A percentile compares a stretch with the other conserved stretches of the same genome.
These are phyloP conservation scores for Lepeophtheirus salmonis DNA, from an alignment of 1,140 invertebrate genomes.

Conservation along the genomic window DNA sequence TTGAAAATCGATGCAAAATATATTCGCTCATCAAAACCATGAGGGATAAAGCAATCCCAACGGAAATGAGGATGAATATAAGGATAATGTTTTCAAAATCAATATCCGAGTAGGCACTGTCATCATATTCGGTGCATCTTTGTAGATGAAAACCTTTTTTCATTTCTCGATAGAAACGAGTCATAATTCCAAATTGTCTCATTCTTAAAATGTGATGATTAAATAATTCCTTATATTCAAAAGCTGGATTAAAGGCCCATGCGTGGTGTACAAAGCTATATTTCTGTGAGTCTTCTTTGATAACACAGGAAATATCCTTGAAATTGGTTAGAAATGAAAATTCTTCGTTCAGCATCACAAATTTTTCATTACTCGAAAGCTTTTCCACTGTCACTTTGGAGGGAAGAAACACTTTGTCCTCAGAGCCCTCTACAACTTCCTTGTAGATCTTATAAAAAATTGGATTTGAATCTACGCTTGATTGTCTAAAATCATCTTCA, in stretches of 20 bases:
- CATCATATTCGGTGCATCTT: not conserved
- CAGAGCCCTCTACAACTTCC: not conserved
- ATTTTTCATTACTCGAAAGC: not conserved
- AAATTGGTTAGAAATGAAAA: not conserved
- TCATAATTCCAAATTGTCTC: not conserved
- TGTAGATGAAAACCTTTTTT: not conserved
- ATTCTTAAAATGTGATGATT: not conserved
- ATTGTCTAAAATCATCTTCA: not conserved
- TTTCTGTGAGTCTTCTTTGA: not conserved
- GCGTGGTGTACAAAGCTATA: not conserved
- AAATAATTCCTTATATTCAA: not conserved
- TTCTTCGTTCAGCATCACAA: not conserved
- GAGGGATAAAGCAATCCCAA: not conserved
- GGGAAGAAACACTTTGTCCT: not conserved
- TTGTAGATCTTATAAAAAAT: not conserved
- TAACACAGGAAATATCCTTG: not conserved
- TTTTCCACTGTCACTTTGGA: not conserved
- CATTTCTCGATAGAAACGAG: not conserved
- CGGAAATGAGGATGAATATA: not conserved
- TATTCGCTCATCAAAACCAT: not conserved
- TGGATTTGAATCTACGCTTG: not conserved
- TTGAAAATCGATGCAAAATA: not conserved
- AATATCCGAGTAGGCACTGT: not conserved
- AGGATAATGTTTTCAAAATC: not conserved
- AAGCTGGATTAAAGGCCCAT: not conserved